phyloP scores from a whole-genome alignment of 1,140 invertebrate genomes.

The Holotrichia oblita region DNA sequence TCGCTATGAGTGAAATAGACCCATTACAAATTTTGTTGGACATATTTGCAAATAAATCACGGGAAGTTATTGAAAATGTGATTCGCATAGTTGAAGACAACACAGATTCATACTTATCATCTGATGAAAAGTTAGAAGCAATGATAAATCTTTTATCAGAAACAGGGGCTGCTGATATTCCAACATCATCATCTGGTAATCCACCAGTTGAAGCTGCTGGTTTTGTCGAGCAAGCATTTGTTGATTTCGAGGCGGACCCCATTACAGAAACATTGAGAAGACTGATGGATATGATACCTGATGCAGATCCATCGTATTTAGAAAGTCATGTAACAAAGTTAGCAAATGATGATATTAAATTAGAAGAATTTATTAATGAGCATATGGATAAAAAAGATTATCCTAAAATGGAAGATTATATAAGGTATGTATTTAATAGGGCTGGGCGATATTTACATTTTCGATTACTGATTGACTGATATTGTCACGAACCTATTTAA shows the following conservation, averaged over 20 bases:
- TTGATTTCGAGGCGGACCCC: slow-evolving; percentile 11
- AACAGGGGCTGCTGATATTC: slow-evolving; percentile 14
- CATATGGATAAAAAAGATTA: slow-evolving; percentile 63
- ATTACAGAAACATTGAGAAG: slow-evolving; percentile 54
- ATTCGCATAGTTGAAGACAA: slow-evolving; percentile 47
- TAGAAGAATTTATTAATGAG: slow-evolving; percentile 58
- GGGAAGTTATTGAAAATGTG: slow-evolving; percentile 10
- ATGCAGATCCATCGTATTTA: slow-evolving; percentile 67
- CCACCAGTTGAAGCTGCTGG: neutral
- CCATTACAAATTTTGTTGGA: neutral
- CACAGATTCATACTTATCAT: slow-evolving; percentile 33
- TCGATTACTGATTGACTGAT: no score
- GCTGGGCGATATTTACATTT: no score
- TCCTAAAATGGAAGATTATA: slow-evolving; percentile 66
- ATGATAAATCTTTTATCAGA: slow-evolving; percentile 50
- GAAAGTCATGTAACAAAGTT: slow-evolving; percentile 56
- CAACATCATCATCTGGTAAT: neutral
- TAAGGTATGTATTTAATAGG: slow-evolving; percentile 44
- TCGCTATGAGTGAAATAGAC: neutral
- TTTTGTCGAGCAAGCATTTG: neutral
- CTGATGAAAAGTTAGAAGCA: slow-evolving; percentile 46
- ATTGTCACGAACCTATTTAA: no score
- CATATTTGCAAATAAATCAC: neutral
- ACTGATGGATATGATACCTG: slow-evolving; percentile 59
- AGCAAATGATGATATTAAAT: slow-evolving; percentile 47